Evolutionary conservation across 1,140 invertebrate genomes (phyloP).

Genomic region (Diachasmimorpha longicaudata): DNA sequence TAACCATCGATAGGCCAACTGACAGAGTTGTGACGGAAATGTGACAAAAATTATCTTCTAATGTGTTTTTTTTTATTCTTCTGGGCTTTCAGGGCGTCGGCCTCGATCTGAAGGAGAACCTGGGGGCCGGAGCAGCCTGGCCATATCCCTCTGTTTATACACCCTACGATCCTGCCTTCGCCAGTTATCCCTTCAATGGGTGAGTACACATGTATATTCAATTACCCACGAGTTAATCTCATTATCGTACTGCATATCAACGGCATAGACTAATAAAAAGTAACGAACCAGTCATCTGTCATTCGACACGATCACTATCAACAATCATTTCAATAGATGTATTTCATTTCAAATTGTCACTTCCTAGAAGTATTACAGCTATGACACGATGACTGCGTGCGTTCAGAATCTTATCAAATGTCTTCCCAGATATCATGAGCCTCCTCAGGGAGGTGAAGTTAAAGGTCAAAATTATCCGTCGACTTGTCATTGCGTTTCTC

Average conservation of each 20-base stretch:
- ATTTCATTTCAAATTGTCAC: slow-evolving; percentile 3
- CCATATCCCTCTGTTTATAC: slow-evolving; percentile 88
- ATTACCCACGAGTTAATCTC: background rate
- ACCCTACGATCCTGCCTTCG: slow-evolving; percentile 87
- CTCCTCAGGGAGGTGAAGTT: background rate
- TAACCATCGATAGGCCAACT: background rate
- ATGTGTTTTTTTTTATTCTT: slow-evolving; percentile 6
- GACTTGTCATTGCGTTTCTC: background rate
- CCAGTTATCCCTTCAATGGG: slow-evolving; percentile 91
- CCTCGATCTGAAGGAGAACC: slow-evolving; percentile 86
- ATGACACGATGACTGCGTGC: slow-evolving; percentile 4
- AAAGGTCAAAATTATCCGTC: slow-evolving; percentile 25
- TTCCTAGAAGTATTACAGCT: background rate
- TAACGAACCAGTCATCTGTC: background rate
- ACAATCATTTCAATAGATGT: background rate
- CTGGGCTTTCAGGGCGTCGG: slow-evolving; percentile 68
- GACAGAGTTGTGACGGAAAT: background rate
- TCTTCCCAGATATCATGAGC: slow-evolving; percentile 14
- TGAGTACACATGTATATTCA: slow-evolving; percentile 65
- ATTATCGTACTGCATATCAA: background rate
- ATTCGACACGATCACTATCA: background rate
- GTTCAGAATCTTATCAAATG: slow-evolving; percentile 7
- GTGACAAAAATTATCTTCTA: background rate
- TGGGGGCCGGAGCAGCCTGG: slow-evolving; percentile 82
- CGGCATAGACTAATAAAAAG: background rate